Evolutionary conservation across 1,140 invertebrate genomes (phyloP), one percentile per base, ranked within the genome.

Genomic region (Xylocopa sonorina): DNA sequence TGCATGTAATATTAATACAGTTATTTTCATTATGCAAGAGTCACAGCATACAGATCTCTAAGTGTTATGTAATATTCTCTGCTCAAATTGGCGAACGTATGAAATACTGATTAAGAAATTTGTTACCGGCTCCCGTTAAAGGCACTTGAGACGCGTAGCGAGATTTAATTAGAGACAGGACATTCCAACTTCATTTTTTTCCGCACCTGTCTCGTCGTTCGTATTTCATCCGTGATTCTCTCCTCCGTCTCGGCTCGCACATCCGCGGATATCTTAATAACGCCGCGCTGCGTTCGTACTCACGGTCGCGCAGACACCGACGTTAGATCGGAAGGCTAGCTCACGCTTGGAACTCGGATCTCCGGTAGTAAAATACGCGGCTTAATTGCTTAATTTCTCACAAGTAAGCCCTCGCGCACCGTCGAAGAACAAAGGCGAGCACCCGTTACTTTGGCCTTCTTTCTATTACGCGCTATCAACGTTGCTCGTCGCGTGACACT

Each of bases 371-470:
- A 90, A 89, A 89, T 83, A 86, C 84, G 83, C 83, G 82, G 81
- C 87, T 91, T 92, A 92, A 92, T 92, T 92, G 90, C 90, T 92
- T 92, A 90, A 92, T 91, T 92, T 92, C 90, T 92, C 91, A 91
- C 88, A 89, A 89, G 87, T 88, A 87, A 90, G 87, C 75, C 78
- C 81, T 55, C 63, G 41, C 46, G 53, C 75, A 43, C 50, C 58
- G 66, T 80, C 85, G 64, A 87, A 83, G 90, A 89, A 92, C 89
- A 92, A 91, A 91, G 88, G 89, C 86, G 50, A 43, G 81, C 76
- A 80, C 81, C 90, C 89, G 89, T 90, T 92, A 90, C 86, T 87
- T 87, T 76, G 85, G 66, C 83, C 86, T 90, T 91, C 89, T 91
- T 92, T 88, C 85, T 88, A 88, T 89, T 86, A 87, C 83, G 84